Evolutionary conservation across 2,888 invertebrate genomes (phyloP).

Genomic region (Thyatira batis): DNA sequence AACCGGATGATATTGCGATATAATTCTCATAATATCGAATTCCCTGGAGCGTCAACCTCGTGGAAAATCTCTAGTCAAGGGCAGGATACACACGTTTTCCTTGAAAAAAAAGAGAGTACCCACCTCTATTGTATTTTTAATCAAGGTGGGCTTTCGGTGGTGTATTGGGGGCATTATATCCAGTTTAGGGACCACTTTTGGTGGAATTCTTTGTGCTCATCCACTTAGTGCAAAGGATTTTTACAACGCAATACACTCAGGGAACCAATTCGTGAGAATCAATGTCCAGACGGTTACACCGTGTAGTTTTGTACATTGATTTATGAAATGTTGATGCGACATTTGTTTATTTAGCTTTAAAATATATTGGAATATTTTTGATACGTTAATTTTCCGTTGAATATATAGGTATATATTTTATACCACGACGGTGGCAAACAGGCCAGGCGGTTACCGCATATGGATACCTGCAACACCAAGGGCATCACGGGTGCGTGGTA

Average conservation of each 20-base stretch:
- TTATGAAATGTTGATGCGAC: slow-evolving; percentile 15
- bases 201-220: slow-evolving; percentile 24
- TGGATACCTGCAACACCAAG: no score
- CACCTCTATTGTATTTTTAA: neutral
- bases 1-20: no score
- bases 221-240: slow-evolving; percentile 45
- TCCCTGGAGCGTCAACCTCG: neutral
- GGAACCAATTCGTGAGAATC: slow-evolving; percentile 61
- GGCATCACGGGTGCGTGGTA: no score
- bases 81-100: neutral
- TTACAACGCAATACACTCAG: slow-evolving; percentile 58
- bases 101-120: neutral
- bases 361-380: no score
- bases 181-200: slow-evolving; percentile 4
- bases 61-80: neutral
- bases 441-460: no score
- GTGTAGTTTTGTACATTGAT: slow-evolving; percentile 16
- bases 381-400: no score
- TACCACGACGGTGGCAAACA: no score
- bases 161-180: slow-evolving; percentile 1
- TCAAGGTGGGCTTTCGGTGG: neutral
- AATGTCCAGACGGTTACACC: slow-evolving; percentile 55
- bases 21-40: neutral
- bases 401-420: no score
- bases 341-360: neutral